Base-by-base conservation (phyloP, 2,888 invertebrate genomes). In the Pocota personata region DNA sequence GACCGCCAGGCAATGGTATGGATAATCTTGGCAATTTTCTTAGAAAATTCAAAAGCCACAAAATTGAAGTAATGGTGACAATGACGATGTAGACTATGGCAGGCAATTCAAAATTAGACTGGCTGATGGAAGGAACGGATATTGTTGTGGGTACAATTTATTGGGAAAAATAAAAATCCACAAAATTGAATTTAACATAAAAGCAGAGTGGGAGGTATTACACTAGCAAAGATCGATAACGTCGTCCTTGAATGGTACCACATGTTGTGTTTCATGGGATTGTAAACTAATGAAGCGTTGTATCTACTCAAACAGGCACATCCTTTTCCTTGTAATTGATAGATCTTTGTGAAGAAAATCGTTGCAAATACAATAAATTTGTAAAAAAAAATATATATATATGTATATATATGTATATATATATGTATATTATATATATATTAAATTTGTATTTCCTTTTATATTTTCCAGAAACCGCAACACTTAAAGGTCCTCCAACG, bases 171-270 rank as follows among this genome's bases (percentile, higher is more conserved):
- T 64, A 14, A 55, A 66, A 43, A 66, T 82, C 52, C 67, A 69
- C 66, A 64, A 66, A 73, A 73, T 67, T 67, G 50, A 73, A 67
- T 73, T 67, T 66, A 46, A 67, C 35, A 40, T 10, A 40, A 24
- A 24, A n/a, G 58, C 58, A 48, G 24, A 71, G 16, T 14, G 27
- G 37, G n/a, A 2, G 19, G 48, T 57, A 27, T 55, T 14, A 12
- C 4, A 3, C 12, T 46, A 14, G 7, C 10, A 27, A 16, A 14
- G 55, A 55, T 30, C 55, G 55, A 55, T 57, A 43, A 3, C 21
- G 32, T 0, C 5, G 12, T 3, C 50, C 46, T 62, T 43, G 43
- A 40, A 48, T 43, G 62, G 5, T 62, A 14, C 14, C 67, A 21
- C 37, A 52, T 37, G 14, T 14, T 37, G 32, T 52, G 24, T n/a